Conservation (phyloP, 1,140 invertebrate genomes). For the Mycetomoellerius zeteki region DNA sequence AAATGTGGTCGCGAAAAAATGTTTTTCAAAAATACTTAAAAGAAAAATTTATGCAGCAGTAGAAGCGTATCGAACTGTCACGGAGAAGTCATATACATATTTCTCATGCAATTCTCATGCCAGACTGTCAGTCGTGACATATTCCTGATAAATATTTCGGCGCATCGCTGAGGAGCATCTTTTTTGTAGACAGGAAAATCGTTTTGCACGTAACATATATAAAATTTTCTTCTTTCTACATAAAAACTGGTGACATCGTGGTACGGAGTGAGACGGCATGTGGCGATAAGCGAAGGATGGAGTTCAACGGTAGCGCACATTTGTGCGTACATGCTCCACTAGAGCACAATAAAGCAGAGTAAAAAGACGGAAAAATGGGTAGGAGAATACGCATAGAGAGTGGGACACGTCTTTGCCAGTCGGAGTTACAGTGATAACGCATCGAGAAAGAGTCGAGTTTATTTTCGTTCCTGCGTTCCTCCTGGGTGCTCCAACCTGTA, state of each 20-base stretch:
- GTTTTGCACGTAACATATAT: conserved; percentile 41
- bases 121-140: conserved; percentile 47
- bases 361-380: conserved; percentile 44
- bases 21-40: neutral
- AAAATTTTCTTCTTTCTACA: conserved; percentile 52
- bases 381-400: conserved; percentile 17
- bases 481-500: conserved; percentile 72
- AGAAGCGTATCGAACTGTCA: neutral
- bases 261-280: neutral
- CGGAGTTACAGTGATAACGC: conserved; percentile 66
- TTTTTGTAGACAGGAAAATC: conserved; percentile 44
- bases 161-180: conserved; percentile 1
- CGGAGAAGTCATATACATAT: neutral
- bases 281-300: conserved; percentile 14
- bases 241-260: conserved; percentile 44
- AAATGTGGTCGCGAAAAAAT: neutral
- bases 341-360: conserved; percentile 64
- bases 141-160: conserved; percentile 57
- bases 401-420: conserved; percentile 47
- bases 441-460: conserved; percentile 66
- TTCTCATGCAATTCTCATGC: conserved; percentile 28
- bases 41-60: neutral
- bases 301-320: conserved; percentile 53
- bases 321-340: conserved; percentile 54
- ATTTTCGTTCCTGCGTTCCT: conserved; percentile 67